Conservation (phyloP, 2,113 vertebrate species). For the Archilochus colubris region DNA sequence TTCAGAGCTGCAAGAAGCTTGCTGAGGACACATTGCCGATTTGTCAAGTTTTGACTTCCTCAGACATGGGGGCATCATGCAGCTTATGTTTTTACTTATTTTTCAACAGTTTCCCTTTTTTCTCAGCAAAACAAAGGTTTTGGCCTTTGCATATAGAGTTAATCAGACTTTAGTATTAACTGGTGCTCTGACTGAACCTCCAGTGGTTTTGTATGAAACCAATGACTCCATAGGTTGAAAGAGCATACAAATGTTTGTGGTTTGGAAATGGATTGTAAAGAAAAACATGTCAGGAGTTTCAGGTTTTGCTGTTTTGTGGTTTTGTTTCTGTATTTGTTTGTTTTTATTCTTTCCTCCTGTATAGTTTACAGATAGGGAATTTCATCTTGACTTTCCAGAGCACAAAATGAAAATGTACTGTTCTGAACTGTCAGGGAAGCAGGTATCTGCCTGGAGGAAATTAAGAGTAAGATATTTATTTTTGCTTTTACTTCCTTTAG, state of each 20-base stretch:
- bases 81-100: neutral
- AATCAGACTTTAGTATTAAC: neutral
- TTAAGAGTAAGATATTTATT: neutral
- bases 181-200: neutral
- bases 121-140: neutral
- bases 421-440: neutral
- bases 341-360: neutral
- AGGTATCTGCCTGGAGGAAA: neutral
- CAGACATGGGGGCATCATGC: rapidly evolving
- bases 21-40: neutral
- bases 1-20: neutral
- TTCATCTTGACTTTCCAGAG: neutral
- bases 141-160: neutral
- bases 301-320: neutral
- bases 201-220: neutral
- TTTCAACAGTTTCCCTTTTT: neutral
- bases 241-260: neutral
- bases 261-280: neutral
- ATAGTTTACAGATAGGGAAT: neutral
- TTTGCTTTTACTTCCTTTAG: neutral
- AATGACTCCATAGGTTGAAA: neutral
- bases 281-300: neutral
- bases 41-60: neutral
- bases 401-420: neutral
- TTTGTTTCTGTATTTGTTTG: neutral